A percentile compares a stretch with the other conserved stretches of the same genome.
These are phyloP conservation scores for Noctuana brunneofusca DNA, from an alignment of 2,888 invertebrate species.

Conservation along the genomic window DNA sequence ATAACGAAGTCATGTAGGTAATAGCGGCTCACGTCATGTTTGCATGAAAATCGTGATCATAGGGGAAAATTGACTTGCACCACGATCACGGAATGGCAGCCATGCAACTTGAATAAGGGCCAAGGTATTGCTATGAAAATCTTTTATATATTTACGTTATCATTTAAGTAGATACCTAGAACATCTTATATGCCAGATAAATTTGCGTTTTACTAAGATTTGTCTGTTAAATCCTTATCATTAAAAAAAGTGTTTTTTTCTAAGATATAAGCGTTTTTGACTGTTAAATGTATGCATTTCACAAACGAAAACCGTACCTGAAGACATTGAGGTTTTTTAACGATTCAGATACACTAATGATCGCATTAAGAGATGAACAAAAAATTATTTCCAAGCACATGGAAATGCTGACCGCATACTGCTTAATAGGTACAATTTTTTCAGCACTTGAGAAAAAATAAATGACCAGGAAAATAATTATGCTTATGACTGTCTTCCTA, in stretches of 20 bases:
- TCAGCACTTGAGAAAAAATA: constrained; percentile 13
- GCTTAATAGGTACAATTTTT: constrained; percentile 23
- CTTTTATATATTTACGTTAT: neutral
- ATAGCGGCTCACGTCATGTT: constrained; percentile 56
- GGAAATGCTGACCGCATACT: constrained; percentile 21
- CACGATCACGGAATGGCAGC: constrained; percentile 53
- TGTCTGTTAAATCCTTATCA: too few species aligned
- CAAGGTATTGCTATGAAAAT: constrained; percentile 43
- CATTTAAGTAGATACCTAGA: too few species aligned
- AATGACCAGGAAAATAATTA: constrained; percentile 25
- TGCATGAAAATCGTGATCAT: constrained; percentile 71
- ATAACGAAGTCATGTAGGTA: constrained; percentile 68
- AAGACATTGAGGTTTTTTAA: constrained; percentile 4
- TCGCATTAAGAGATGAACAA: constrained; percentile 12
- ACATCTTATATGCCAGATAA: too few species aligned
- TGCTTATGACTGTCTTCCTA: constrained; percentile 20
- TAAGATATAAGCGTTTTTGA: too few species aligned
- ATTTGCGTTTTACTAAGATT: too few species aligned
- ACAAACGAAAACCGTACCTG: neutral
- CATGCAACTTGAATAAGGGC: constrained; percentile 41
- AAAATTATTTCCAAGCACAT: constrained; percentile 20
- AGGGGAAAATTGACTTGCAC: constrained; percentile 59
- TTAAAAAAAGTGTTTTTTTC: neutral
- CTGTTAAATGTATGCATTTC: too few species aligned
- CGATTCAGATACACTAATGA: constrained; percentile 14